phyloP scores from a whole-genome alignment of 2,113 vertebrate species.

The Trachemys scripta region DNA sequence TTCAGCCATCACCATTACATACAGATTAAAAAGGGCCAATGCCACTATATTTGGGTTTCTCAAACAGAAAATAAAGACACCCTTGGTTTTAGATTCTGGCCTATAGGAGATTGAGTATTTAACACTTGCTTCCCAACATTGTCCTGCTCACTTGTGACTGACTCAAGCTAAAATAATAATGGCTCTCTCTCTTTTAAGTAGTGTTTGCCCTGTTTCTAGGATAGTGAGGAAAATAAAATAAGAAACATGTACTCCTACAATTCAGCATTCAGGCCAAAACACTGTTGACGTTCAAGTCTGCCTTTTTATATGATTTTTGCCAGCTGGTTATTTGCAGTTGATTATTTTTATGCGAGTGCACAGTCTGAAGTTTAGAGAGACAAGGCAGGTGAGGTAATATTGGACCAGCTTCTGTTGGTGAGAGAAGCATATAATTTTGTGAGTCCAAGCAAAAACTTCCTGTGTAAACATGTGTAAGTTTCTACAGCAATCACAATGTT shows the following conservation, averaged over 20 bases:
- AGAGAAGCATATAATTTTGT: accelerated
- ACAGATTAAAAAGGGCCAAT: conserved; percentile 18
- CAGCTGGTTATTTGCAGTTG: conserved; percentile 12
- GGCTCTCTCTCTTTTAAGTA: neutral
- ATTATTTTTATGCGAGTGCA: neutral
- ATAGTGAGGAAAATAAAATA: neutral
- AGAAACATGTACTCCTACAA: neutral
- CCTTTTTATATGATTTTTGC: conserved; percentile 12
- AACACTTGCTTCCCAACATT: neutral
- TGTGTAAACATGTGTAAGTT: conserved; percentile 12
- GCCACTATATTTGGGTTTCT: conserved; percentile 15
- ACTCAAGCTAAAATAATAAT: neutral
- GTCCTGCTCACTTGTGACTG: neutral
- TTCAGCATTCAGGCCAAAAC: neutral
- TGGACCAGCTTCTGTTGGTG: neutral
- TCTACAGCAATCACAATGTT: neutral
- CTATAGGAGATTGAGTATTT: conserved; percentile 18
- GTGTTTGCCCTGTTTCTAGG: conserved; percentile 3
- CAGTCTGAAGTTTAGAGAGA: neutral
- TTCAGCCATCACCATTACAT: neutral
- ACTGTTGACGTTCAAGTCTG: neutral
- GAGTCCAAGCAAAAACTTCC: conserved; percentile 30
- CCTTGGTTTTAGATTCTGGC: neutral
- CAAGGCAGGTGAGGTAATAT: neutral
- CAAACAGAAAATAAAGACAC: neutral